A percentile compares a stretch with the other conserved stretches of the same genome.
These are phyloP conservation scores for Orthonychiurus folsomi DNA, from an alignment of 2,888 invertebrate genomes.

Conservation along the genomic window DNA sequence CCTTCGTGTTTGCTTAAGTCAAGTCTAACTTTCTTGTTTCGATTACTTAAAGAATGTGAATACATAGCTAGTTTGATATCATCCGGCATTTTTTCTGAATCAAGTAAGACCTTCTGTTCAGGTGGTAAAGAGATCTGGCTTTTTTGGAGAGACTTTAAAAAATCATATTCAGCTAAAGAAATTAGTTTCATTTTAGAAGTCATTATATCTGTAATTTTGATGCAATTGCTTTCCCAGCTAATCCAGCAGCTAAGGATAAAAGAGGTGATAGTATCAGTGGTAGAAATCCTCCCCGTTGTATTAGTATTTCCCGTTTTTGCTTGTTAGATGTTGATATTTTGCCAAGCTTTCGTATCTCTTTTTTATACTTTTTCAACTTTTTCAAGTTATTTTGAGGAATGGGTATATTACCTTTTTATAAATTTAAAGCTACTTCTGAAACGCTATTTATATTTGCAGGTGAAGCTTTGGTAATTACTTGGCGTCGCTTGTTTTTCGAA, in stretches of 20 bases:
- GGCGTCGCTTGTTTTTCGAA: background rate
- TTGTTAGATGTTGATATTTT: background rate
- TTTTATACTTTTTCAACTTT: background rate
- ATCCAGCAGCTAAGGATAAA: background rate
- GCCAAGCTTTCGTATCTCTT: slow-evolving; percentile 2
- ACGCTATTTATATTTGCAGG: slow-evolving; percentile 4
- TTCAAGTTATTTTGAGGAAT: background rate
- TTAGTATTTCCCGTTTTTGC: background rate
- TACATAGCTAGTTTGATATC: background rate
- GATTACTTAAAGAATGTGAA: no score
- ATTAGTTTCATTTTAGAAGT: slow-evolving; percentile 26
- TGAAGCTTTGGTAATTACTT: background rate
- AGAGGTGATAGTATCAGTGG: slow-evolving; percentile 5
- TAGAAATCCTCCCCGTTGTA: slow-evolving; percentile 13
- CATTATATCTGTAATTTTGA: slow-evolving; percentile 16
- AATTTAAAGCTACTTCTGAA: slow-evolving; percentile 2
- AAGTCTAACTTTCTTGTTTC: no score
- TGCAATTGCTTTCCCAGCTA: slow-evolving; percentile 3
- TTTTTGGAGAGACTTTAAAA: slow-evolving; percentile 1
- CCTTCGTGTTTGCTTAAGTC: no score
- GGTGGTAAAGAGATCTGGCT: no score
- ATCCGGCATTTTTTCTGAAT: background rate
- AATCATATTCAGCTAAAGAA: slow-evolving; percentile 10
- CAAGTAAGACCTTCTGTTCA: no score
- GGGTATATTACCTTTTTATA: slow-evolving; percentile 1